A percentile compares a stretch with the other conserved stretches of the same genome.
Conservation (phyloP, 2,113 vertebrate species). For the Eptesicus fuscus region DNA sequence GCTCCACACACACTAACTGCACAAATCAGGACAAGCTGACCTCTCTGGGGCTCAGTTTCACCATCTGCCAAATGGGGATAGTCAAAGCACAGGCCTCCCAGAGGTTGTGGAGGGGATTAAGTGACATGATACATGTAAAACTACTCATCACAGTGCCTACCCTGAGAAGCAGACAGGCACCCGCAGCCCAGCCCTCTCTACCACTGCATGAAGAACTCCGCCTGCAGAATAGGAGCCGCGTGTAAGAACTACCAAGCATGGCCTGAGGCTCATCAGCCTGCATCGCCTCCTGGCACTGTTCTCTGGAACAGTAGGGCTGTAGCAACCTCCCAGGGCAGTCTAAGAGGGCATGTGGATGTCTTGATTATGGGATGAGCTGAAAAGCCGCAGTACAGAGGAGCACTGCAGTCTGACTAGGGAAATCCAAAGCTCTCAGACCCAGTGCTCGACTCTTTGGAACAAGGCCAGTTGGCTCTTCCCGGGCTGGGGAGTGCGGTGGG, state of each 20-base stretch:
- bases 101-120: not conserved
- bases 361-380: not conserved
- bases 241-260: fast-evolving
- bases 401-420: not conserved
- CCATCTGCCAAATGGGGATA: not conserved
- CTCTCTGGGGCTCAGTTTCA: not conserved
- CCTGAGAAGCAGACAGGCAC: fast-evolving
- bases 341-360: not conserved
- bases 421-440: not conserved
- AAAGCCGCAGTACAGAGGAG: not conserved
- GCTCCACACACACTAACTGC: not conserved
- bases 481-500: not conserved
- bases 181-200: fast-evolving
- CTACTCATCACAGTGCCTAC: fast-evolving
- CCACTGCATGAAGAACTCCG: fast-evolving
- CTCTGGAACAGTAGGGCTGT: not conserved
- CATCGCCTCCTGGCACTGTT: not conserved
- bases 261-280: fast-evolving
- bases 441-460: not conserved
- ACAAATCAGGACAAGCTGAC: not conserved
- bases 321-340: not conserved
- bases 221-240: not conserved
- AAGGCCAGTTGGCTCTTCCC: not conserved
- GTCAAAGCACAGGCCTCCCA: not conserved
- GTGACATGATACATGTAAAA: fast-evolving